Evolutionary conservation across 2,888 invertebrate genomes (phyloP).

Genomic region (Sabatieria punctata): DNA sequence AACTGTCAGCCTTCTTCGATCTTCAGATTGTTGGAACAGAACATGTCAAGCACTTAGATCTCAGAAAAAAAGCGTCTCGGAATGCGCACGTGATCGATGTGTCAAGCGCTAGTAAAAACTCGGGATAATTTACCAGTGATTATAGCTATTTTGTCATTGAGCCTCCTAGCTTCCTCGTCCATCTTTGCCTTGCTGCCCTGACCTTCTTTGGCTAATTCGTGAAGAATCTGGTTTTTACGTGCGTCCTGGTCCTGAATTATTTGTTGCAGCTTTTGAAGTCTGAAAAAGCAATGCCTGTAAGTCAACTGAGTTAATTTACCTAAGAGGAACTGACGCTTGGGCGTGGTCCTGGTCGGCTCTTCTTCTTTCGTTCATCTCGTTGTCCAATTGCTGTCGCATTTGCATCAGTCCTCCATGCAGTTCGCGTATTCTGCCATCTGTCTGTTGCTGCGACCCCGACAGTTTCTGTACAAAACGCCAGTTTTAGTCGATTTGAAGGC

Average conservation of each 20-base stretch:
- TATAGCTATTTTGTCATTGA: conserved; percentile 23
- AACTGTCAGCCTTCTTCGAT: too few relatives aligned
- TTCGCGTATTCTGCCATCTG: conserved; percentile 23
- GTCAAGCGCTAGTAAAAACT: too few relatives aligned
- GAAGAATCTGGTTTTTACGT: conserved; percentile 19
- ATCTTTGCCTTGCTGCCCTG: conserved; percentile 17
- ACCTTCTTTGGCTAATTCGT: conserved; percentile 18
- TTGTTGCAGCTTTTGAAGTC: conserved; percentile 22
- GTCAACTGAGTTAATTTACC: too few relatives aligned
- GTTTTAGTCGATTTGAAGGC: not conserved
- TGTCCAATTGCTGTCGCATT: conserved; percentile 17
- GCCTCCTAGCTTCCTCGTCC: conserved; percentile 20
- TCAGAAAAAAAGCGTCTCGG: too few relatives aligned
- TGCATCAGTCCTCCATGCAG: conserved; percentile 22
- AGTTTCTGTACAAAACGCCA: conserved; percentile 17
- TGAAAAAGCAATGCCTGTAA: too few relatives aligned
- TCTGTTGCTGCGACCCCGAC: conserved; percentile 17
- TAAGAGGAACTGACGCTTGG: too few relatives aligned
- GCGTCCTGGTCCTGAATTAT: conserved; percentile 21
- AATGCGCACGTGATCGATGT: too few relatives aligned
- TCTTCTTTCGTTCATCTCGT: conserved; percentile 20
- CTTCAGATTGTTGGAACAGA: too few relatives aligned
- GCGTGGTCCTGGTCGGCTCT: conserved; percentile 15
- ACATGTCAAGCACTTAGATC: too few relatives aligned
- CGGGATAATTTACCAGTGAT: conserved; percentile 14